Conservation (phyloP, 2,797 vertebrate genomes). For the Paramormyrops hopkinsi region DNA sequence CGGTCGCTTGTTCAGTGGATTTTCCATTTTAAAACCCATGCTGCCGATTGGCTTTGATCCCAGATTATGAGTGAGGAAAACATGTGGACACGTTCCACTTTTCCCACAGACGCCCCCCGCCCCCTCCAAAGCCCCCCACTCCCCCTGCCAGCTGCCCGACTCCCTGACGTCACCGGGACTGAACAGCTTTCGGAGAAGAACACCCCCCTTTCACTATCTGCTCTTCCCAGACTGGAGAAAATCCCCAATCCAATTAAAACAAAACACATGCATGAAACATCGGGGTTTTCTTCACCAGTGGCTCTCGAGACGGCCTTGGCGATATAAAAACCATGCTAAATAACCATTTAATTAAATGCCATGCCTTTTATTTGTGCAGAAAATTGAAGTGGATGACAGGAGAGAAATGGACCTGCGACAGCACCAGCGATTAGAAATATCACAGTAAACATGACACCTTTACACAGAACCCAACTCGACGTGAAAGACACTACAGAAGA, state of each 20-base stretch:
- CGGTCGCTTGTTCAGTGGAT: background rate
- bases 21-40: background rate
- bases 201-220: slow-evolving; percentile 33
- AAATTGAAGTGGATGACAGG: background rate
- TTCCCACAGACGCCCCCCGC: background rate
- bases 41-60: background rate
- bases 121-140: background rate
- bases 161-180: background rate
- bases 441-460: background rate
- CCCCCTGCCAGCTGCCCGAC: background rate
- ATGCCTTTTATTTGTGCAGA: background rate
- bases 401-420: background rate
- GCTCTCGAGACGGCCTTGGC: background rate
- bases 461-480: background rate
- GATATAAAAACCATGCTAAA: background rate
- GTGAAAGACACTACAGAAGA: slow-evolving; percentile 4
- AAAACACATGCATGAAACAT: slow-evolving; percentile 34
- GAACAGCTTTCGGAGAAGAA: background rate
- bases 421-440: background rate
- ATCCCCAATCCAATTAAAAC: slow-evolving; percentile 40
- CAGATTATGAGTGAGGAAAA: slow-evolving; percentile 7
- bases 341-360: background rate
- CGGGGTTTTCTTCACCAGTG: slow-evolving; percentile 12
- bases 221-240: slow-evolving; percentile 32
- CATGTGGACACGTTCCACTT: background rate